Evolutionary conservation across 2,113 vertebrate species (phyloP), one percentile per base, ranked within the genome.

Genomic region (Tylochromis polylepis): DNA sequence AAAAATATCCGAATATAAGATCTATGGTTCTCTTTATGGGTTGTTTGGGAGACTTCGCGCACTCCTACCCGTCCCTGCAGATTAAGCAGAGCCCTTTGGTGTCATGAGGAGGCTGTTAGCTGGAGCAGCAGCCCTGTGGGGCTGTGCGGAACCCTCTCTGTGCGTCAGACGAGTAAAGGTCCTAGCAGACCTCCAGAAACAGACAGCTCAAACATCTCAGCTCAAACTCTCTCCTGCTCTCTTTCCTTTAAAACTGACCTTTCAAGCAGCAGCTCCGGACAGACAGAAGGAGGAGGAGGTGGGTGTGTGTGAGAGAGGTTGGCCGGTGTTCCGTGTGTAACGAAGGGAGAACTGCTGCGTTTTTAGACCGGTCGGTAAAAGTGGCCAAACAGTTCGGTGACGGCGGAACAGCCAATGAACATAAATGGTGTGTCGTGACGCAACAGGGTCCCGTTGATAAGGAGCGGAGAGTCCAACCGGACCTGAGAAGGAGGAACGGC

Each of bases 381-480:
- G 95, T 96, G 87, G 43, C 82, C 83, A 82, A 88, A 91, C 93
- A 93, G 88, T 93, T 96, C 93, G 90, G 93, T 94, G 93, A 75
- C 95, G 93, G 90, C 81, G 85, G 83, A 67, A 84, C 95, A 97
- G 96, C 98, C 98, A 98, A 98, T 98, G 96, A 95, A 94, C 94
- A 94, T 84, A 93, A 93, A 46, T 72, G 92, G 94, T 96, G 97
- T 96, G 97, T 95, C 94, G 96, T 98, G 98, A 98, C 97, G 97
- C 97, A 96, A 97, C 94, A 94, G 95, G 92, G 95, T 97, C 97
- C 96, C 95, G 96, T 98, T 97, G 97, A 99, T 98, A 99, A 99
- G 98, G 98, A 97, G 98, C 97, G 96, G 60, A 96, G 97, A 94
- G 96, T 97, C 92, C 96, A 92, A 92, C 90, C 95, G 95, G 96